A percentile compares a stretch with the other conserved stretches of the same genome.
phyloP scores from a whole-genome alignment of 2,888 invertebrate genomes.

The Prenolepis imparis region DNA sequence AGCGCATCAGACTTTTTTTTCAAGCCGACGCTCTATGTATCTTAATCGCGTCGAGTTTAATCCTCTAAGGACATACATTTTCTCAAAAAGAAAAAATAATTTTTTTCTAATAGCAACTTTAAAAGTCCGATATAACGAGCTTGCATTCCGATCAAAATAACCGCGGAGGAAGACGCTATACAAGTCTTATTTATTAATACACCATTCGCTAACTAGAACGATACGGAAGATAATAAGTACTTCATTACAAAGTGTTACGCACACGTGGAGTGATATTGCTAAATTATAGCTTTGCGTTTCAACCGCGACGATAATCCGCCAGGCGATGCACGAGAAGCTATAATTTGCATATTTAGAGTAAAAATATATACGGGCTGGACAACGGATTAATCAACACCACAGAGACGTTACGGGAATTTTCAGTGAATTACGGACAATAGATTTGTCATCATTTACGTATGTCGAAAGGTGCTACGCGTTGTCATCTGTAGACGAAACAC shows the following conservation, averaged over 20 bases:
- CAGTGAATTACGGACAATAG: constrained; percentile 32
- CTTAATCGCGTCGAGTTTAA: constrained; percentile 11
- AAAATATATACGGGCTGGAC: constrained; percentile 22
- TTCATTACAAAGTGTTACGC: neutral
- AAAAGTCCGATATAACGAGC: neutral
- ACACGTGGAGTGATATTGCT: neutral
- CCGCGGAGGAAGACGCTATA: too few species aligned
- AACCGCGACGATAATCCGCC: constrained; percentile 33
- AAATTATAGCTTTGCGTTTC: constrained; percentile 41
- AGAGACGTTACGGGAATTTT: constrained; percentile 23
- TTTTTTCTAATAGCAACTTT: neutral
- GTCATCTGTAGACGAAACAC: constrained; percentile 65
- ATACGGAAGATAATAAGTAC: neutral
- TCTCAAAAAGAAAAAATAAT: neutral
- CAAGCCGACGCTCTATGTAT: neutral
- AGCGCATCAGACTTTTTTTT: constrained; percentile 43
- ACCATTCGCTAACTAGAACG: neutral
- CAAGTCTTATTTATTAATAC: neutral
- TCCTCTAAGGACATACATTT: neutral
- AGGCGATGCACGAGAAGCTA: constrained; percentile 13
- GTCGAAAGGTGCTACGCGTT: constrained; percentile 54
- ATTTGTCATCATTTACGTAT: constrained; percentile 62
- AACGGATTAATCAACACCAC: constrained; percentile 36
- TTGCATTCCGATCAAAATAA: neutral
- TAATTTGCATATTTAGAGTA: constrained; percentile 38